Evolutionary conservation across 2,888 invertebrate species (phyloP).

Genomic region (Scrobipalpa atriplicella): DNA sequence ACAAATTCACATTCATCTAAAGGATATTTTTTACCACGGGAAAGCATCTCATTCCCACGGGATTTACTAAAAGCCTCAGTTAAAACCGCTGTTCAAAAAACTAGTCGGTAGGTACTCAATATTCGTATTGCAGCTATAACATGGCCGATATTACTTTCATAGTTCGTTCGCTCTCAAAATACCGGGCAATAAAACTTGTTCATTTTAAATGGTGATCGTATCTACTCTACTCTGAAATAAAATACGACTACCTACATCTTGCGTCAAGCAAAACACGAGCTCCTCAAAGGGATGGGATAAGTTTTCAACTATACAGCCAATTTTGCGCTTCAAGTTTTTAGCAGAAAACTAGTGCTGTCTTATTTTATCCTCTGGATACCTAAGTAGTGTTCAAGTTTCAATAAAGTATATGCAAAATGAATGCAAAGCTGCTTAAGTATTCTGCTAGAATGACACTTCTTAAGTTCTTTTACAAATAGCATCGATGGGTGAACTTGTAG

Average conservation of each 20-base stretch:
- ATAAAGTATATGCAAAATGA: conserved; percentile 20
- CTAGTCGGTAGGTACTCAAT: neutral
- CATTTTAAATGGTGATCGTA: conserved; percentile 21
- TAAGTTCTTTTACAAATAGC: conserved; percentile 8
- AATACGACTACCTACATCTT: conserved; percentile 3
- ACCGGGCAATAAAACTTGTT: conserved; percentile 7
- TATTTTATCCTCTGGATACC: neutral
- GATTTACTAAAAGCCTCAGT: too few species aligned
- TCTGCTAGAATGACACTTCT: conserved; percentile 19
- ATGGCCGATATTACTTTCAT: neutral
- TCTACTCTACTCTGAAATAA: neutral
- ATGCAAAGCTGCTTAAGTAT: neutral
- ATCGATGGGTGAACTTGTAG: neutral
- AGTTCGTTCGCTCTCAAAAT: conserved; percentile 9
- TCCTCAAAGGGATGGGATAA: neutral
- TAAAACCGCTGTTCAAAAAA: neutral
- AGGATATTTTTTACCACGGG: too few species aligned
- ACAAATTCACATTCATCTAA: too few species aligned
- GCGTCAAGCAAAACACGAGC: conserved; percentile 7
- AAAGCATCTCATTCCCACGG: too few species aligned
- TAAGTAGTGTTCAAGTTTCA: conserved; percentile 5
- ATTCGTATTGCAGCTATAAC: neutral
- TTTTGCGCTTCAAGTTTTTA: conserved; percentile 17
- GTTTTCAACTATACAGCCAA: conserved; percentile 20
- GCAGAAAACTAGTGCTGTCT: conserved; percentile 5